Conservation (phyloP, 2,797 vertebrate species). For the Phrynocephalus guinanensis region DNA sequence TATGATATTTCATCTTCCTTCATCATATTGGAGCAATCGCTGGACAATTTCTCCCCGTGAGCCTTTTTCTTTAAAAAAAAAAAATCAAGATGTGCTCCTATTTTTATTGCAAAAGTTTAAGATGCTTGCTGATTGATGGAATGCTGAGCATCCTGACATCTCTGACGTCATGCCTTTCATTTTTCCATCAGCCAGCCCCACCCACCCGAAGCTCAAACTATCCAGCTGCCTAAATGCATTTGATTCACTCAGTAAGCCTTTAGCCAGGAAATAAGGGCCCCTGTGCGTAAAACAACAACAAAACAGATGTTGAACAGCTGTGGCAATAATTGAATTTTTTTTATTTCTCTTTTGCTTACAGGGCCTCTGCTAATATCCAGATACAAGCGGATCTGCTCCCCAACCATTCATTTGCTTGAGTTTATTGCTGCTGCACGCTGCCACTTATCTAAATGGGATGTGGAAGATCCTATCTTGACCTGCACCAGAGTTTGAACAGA, state of each 20-base stretch:
- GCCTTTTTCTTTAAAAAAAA: background rate
- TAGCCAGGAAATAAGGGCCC: background rate
- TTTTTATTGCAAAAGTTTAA: background rate
- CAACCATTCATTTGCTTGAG: background rate
- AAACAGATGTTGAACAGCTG: conserved; percentile 19
- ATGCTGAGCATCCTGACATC: background rate
- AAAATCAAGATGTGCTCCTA: background rate
- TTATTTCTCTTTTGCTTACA: background rate
- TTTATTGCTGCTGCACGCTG: background rate
- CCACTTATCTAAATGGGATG: conserved; percentile 21
- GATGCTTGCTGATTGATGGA: background rate
- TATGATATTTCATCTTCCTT: background rate
- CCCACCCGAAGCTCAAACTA: background rate
- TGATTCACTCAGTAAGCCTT: conserved; percentile 10
- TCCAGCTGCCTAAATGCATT: background rate
- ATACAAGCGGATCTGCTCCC: background rate
- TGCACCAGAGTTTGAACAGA: background rate
- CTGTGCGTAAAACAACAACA: background rate
- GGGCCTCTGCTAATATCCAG: conserved; percentile 14
- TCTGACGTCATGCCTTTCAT: background rate
- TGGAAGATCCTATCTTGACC: background rate
- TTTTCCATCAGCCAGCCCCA: background rate
- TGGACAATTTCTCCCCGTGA: background rate
- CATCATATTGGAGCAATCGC: background rate
- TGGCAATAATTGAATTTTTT: conserved; percentile 28